Conservation (phyloP, 2,888 invertebrate species). For the Litoditis marina region DNA sequence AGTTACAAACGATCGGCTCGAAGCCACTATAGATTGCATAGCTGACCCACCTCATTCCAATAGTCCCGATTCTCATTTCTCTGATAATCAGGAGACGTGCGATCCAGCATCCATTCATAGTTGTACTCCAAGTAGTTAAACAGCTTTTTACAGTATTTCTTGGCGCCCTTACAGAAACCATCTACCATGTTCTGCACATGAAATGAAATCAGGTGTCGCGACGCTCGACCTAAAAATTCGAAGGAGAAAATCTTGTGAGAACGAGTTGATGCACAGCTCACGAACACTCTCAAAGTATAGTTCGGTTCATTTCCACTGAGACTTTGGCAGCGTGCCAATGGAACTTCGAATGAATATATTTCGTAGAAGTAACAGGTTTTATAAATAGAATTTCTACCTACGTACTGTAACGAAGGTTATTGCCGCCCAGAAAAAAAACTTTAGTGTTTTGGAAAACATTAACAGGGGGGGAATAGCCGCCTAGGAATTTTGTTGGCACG, state of each 20-base stretch:
- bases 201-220: constrained; percentile 42
- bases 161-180: constrained; percentile 55
- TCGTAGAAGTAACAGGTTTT: too few species aligned
- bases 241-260: not conserved
- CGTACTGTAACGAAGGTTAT: too few species aligned
- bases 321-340: too few species aligned
- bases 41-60: constrained; percentile 49
- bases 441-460: too few species aligned
- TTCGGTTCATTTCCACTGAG: too few species aligned
- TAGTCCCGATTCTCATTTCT: constrained; percentile 49
- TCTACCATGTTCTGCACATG: constrained; percentile 51
- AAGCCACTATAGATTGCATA: not conserved
- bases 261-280: too few species aligned
- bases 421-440: too few species aligned
- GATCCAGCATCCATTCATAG: constrained; percentile 45
- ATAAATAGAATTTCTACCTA: too few species aligned
- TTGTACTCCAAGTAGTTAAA: constrained; percentile 48
- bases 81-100: too few species aligned
- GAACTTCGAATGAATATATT: not conserved
- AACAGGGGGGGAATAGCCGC: too few species aligned
- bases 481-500: too few species aligned
- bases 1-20: constrained; percentile 2
- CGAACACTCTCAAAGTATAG: too few species aligned
- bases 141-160: constrained; percentile 52
- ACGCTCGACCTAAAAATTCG: constrained; percentile 34